Base-by-base conservation (phyloP, 2,888 invertebrate species). In the Prosapia bicincta region DNA sequence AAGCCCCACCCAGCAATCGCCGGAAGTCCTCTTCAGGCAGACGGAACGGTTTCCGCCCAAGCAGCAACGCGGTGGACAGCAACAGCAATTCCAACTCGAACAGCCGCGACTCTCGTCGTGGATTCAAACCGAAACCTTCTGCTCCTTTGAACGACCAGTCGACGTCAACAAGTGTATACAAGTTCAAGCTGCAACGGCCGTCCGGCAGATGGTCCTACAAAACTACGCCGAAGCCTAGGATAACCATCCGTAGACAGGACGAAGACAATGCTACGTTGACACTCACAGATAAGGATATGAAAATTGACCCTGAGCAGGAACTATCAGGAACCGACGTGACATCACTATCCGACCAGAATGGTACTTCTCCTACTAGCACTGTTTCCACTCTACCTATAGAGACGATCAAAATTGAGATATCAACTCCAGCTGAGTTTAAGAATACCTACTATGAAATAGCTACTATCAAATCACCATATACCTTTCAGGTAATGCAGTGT, bases 171-270 rank as follows among this genome's bases (percentile, higher is more conserved):
- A 90, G 91, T 79, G 86, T 93, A 76, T 93, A 93, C 83, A 93
- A 94, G 85, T 92, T 94, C 82, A 95, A 95, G 84, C 85, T 95
- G 66, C 93, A 94, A 82, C 88, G 95, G 68, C 88, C 94, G 15
- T 93, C 92, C 69, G 95, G 95, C 72, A 90, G 96, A 80, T 96
- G 96, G 96, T 94, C 95, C 81, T 96, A 95, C 85, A 95, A 95
- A 86, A 94, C 95, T 10, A 93, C 95, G 26, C 92, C 95, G 0
- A 96, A 95, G 84, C 95, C 96, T 3, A 89, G 94, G 84, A 91
- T 96, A 9, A 90, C 90, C 71, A 95, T 95, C 80, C 88, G 93
- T 72, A 93, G 93, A 83, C 89, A 89, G 81, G 87, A 87, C 79
- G 88, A 88, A 75, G 78, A 79, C 26, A 71, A 70, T 32, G 38